Percentiles rank a stretch among this genome's conserved stretches.
Evolutionary conservation across 2,888 invertebrate genomes (phyloP).

Genomic region (Acleris laterana): DNA sequence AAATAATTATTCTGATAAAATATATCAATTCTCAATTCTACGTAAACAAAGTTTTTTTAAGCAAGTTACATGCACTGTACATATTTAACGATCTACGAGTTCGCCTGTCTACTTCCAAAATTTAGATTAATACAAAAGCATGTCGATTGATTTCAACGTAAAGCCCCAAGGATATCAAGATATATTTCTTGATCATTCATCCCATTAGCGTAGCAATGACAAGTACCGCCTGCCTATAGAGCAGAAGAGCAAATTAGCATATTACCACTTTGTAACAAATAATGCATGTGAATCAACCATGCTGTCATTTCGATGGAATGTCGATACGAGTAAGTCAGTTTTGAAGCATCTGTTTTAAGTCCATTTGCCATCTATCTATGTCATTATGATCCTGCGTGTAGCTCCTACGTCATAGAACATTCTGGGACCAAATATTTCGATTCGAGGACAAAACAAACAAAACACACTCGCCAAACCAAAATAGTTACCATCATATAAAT

Average conservation of each 20-base stretch:
- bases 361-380: no score
- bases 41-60: no score
- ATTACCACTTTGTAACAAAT: constrained; percentile 11
- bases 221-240: constrained; percentile 11
- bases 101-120: neutral
- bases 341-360: no score
- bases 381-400: no score
- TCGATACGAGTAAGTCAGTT: no score
- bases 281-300: constrained; percentile 28
- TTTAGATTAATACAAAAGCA: constrained; percentile 1
- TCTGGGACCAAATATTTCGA: neutral
- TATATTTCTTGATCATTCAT: constrained; percentile 28
- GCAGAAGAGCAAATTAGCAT: constrained; percentile 26
- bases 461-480: constrained; percentile 34
- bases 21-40: no score
- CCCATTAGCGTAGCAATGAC: constrained; percentile 24
- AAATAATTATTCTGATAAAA: no score
- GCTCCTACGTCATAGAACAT: neutral
- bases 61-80: no score
- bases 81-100: no score
- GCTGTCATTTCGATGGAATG: constrained; percentile 13
- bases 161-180: constrained; percentile 22
- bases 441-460: constrained; percentile 28
- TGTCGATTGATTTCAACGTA: constrained; percentile 15
- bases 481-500: constrained; percentile 27